Percentiles rank a stretch among this genome's conserved stretches.
Evolutionary conservation across 2,888 invertebrate genomes (phyloP).

Genomic region (Hecatera dysodea): DNA sequence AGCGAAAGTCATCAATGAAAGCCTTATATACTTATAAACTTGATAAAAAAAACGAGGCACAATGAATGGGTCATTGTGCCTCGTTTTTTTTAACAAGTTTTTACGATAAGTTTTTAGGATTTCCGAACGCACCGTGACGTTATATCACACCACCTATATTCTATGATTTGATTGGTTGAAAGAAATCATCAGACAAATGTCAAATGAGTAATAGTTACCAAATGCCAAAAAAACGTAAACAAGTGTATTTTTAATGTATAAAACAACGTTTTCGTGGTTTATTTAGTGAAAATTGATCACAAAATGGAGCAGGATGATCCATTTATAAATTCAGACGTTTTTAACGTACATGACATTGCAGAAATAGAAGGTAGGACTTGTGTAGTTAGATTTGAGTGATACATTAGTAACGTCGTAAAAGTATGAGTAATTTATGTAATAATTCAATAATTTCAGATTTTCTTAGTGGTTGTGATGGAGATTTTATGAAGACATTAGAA

Average conservation of each 20-base stretch:
- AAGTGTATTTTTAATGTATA: constrained; percentile 68
- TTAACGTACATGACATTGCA: constrained; percentile 92
- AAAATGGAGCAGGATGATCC: constrained; percentile 84
- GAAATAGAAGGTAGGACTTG: constrained; percentile 92
- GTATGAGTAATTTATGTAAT: constrained; percentile 48
- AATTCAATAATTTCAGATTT: constrained; percentile 89
- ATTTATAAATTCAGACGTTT: constrained; percentile 89
- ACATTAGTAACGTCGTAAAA: constrained; percentile 37
- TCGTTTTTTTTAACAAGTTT: too few species aligned
- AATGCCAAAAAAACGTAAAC: constrained; percentile 83
- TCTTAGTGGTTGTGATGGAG: constrained; percentile 92
- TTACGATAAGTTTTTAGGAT: not conserved
- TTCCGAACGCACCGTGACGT: constrained; percentile 74
- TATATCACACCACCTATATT: constrained; percentile 91
- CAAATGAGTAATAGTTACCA: constrained; percentile 70
- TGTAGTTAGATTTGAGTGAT: constrained; percentile 15
- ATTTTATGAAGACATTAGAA: constrained; percentile 91
- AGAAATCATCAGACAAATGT: constrained; percentile 80
- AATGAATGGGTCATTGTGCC: too few species aligned
- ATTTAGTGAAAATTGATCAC: constrained; percentile 37
- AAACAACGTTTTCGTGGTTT: constrained; percentile 46
- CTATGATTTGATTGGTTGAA: constrained; percentile 90
- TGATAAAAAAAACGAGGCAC: too few species aligned
- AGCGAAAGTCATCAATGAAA: too few species aligned
- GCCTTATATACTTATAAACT: too few species aligned